Base-by-base conservation (phyloP, 2,113 vertebrate species). In the Bostrychus sinensis region DNA sequence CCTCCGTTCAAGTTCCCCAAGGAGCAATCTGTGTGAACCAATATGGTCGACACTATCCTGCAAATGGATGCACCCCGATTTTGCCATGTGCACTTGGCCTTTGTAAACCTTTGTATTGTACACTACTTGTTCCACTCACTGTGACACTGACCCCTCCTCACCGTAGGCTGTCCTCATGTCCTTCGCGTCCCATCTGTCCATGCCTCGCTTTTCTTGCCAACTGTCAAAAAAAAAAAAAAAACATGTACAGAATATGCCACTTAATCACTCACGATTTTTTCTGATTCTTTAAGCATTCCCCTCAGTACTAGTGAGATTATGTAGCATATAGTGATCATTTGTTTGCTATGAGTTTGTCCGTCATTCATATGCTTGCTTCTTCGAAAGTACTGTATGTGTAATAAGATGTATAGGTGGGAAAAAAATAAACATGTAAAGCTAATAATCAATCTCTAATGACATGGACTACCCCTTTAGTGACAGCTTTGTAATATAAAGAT, bases 1-100 rank as follows among this genome's bases (percentile, higher is more conserved):
- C 90, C 91, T 48, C 90, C 90, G 0, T 93, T 91, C 86, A 89
- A 90, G 13, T 95, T 92, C 88, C 93, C 94, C 73, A 94, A 94
- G 84, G 94, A 95, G 86, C 94, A 95, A 79, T 94, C 93, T 1
- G 93, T 95, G 64, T 95, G 90, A 87, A 42, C 3, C 7, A 58
- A 58, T 26, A 22, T 36, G 0, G 22, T 66, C 45, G 67, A 74
- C 16, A 57, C 75, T 63, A 39, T 4, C 37, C 1, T 12, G 1
- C 13, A 4, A 12, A 56, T 45, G 77, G 48, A 16, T 73, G 79
- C 30, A 39, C 10, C 37, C 37, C 37, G 11, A 3, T 12, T 39
- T 59, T n/a, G 50, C 80, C 56, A 14, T 73, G 79, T 77, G 25
- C 25, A 10, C 48, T 17, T 3, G 23, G 2, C 25, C 48, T 51